Evolutionary conservation across 2,113 vertebrate species (phyloP).

Genomic region (Donacobius atricapilla): DNA sequence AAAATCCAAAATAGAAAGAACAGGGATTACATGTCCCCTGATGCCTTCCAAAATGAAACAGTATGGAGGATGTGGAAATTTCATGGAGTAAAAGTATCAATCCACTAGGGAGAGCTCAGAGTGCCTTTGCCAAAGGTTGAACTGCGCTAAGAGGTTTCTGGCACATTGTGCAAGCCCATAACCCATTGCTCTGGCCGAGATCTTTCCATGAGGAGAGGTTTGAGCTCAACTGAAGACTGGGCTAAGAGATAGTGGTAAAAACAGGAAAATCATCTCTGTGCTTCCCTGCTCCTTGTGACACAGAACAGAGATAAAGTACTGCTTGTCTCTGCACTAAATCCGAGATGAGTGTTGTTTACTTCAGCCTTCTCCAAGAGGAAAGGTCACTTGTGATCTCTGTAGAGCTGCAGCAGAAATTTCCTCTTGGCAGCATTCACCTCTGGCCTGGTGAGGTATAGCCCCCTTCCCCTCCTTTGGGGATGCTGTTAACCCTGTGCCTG

Average conservation of each 20-base stretch:
- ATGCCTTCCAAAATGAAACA: not conserved
- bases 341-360: not conserved
- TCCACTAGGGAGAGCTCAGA: not conserved
- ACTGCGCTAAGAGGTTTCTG: not conserved
- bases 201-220: not conserved
- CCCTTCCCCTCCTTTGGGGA: not conserved
- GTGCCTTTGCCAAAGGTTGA: not conserved
- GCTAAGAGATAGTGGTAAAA: not conserved
- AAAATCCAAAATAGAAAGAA: not conserved
- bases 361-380: slow-evolving; percentile 17
- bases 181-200: not conserved
- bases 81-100: not conserved
- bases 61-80: not conserved
- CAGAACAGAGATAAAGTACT: not conserved
- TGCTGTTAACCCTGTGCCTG: not conserved
- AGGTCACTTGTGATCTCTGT: not conserved
- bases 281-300: not conserved
- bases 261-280: not conserved
- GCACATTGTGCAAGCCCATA: not conserved
- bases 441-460: not conserved
- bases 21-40: not conserved
- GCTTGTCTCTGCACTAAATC: not conserved
- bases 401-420: slow-evolving; percentile 31
- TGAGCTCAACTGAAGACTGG: not conserved
- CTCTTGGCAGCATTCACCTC: not conserved